Evolutionary conservation across 2,797 vertebrate genomes (phyloP), one percentile per base, ranked within the genome.

Genomic region (Hirundo rustica): DNA sequence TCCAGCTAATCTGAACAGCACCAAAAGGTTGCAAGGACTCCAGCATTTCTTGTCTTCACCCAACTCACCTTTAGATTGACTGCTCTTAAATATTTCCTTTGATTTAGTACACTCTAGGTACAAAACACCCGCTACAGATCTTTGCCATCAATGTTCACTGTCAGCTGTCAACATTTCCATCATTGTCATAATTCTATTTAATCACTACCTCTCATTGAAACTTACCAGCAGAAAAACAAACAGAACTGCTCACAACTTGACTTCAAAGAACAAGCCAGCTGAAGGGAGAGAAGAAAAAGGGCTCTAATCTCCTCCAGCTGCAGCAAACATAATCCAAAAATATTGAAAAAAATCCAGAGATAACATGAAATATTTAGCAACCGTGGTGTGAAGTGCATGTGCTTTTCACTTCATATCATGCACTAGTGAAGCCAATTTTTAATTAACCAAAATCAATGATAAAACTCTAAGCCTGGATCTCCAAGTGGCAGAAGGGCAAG

Each of bases 311-410:
- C 16, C 32, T 50, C 57, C 61, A 92, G 61, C 34, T 86, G 48
- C 64, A 79, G 54, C 47, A 87, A 91, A 85, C 11, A 10, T 17
- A 83, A 76, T 34, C 65, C n/a, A 80, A 80, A 89, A 94, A 15
- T 13, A n/a, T 0, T 29, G 72, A n/a, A 77, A 60, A 85, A 92
- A 83, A 83, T 50, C 15, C 32, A 77, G 40, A 48, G 32, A 85
- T 26, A 85, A 47, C 11, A 29, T 7, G 29, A 60, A 95, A 71
- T 61, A 64, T 61, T 64, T 71, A 57, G 61, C 0, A 0, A 64
- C 57, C 34, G 2, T 2, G 6, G 57, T 22, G 23, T 48, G 47
- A 72, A 47, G 5, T 16, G 21, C 0, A 1, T 27, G 11, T n/a
- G 11, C 42, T 91, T 92, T 89, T 79, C 36, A 44, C 36, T 73